Conservation (phyloP, 2,113 vertebrate genomes). For the Salvelinus sp. region DNA sequence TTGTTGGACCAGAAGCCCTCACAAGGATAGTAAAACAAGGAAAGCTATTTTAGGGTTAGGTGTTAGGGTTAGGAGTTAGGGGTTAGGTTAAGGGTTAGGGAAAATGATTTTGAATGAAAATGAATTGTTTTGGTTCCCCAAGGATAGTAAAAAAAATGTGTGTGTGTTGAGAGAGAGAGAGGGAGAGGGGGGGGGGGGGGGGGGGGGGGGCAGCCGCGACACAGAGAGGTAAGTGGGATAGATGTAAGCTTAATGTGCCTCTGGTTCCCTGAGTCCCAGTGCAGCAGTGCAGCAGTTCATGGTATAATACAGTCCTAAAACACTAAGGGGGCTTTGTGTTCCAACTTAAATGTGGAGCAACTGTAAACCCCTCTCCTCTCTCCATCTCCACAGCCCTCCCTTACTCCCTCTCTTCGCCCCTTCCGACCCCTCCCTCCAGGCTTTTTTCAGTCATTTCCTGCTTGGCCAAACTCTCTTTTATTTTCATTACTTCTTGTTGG, state of each 20-base stretch:
- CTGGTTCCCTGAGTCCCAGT: constrained; percentile 45
- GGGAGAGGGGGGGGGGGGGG: no score
- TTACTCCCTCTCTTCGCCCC: not conserved
- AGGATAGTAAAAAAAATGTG: no score
- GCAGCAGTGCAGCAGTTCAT: constrained; percentile 40
- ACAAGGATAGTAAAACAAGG: no score
- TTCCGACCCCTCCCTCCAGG: constrained; percentile 52
- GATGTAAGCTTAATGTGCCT: not conserved
- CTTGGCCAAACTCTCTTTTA: constrained; percentile 59
- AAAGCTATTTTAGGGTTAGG: no score
- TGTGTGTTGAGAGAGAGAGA: no score
- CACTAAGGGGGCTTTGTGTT: constrained; percentile 70
- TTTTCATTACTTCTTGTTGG: constrained; percentile 70
- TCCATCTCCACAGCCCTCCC: constrained; percentile 16
- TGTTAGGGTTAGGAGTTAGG: no score
- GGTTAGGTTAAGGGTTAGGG: no score
- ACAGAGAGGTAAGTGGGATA: constrained; percentile 7
- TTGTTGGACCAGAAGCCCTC: no score
- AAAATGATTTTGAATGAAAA: no score
- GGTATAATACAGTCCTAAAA: constrained; percentile 54
- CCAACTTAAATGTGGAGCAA: constrained; percentile 63
- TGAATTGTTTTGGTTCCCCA: no score
- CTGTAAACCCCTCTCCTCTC: constrained; percentile 53
- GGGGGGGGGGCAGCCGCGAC: no score
- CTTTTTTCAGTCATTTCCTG: constrained; percentile 74